Percentiles rank a stretch among this genome's conserved stretches.
Evolutionary conservation across 2,113 vertebrate species (phyloP).

Genomic region (Cinclus cinclus): DNA sequence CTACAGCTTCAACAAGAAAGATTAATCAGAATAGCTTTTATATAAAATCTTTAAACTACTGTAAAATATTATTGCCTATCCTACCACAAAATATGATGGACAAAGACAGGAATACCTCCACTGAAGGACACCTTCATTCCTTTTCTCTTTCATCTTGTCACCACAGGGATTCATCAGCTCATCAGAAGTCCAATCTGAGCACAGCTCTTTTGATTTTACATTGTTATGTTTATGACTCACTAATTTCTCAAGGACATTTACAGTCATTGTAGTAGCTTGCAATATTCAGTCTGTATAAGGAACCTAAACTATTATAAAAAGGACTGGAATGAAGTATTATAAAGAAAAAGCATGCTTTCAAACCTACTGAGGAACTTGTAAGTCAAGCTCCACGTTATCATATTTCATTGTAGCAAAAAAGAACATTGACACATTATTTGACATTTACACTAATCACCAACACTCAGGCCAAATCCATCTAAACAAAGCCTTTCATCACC

Average conservation of each 20-base stretch:
- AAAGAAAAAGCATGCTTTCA: neutral
- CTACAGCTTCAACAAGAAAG: neutral
- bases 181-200: neutral
- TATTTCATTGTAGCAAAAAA: neutral
- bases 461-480: slow-evolving; percentile 36
- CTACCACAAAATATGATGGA: neutral
- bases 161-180: neutral
- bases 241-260: neutral
- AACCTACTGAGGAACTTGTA: neutral
- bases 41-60: neutral
- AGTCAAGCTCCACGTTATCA: neutral
- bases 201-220: neutral
- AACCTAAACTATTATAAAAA: neutral
- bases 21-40: neutral
- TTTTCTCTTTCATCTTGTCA: neutral
- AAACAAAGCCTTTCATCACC: slow-evolving; percentile 53
- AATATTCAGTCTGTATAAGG: neutral
- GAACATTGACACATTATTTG: slow-evolving; percentile 18
- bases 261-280: neutral
- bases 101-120: neutral
- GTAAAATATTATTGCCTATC: neutral
- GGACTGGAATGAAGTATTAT: neutral
- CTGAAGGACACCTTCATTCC: neutral
- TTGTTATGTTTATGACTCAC: neutral
- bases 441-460: slow-evolving; percentile 46